Conservation (phyloP, 2,113 vertebrate species). For the Nothobranchius furzeri region DNA sequence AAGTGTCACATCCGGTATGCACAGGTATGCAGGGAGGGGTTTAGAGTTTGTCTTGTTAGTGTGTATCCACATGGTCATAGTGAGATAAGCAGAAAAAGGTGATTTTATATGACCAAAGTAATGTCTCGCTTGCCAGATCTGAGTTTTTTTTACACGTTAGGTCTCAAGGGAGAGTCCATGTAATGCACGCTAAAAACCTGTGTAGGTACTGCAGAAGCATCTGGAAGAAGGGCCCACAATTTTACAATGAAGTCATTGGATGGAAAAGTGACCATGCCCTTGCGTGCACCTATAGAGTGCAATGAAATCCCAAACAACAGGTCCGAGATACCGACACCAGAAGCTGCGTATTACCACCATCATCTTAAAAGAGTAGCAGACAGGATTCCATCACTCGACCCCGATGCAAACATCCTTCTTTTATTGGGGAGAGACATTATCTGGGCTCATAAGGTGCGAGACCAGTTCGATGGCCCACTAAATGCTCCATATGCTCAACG, state of each 20-base stretch:
- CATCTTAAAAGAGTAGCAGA: background rate
- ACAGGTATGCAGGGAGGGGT: too few species aligned
- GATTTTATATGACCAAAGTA: too few species aligned
- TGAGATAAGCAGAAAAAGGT: too few species aligned
- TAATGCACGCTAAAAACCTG: background rate
- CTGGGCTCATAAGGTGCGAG: fast-evolving
- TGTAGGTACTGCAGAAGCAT: background rate
- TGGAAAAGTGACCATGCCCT: background rate
- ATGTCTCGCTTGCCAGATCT: too few species aligned
- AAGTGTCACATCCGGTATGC: too few species aligned
- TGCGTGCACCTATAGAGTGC: background rate
- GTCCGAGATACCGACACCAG: background rate
- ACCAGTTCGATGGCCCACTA: background rate
- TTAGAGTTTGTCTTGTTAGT: too few species aligned
- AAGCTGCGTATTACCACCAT: background rate
- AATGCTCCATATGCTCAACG: background rate
- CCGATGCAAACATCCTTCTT: fast-evolving
- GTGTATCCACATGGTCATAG: too few species aligned
- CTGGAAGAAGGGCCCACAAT: background rate
- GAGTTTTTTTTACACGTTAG: background rate
- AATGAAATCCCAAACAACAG: background rate
- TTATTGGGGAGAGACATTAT: background rate
- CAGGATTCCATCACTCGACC: background rate
- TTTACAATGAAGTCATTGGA: background rate
- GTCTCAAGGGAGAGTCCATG: background rate